phyloP scores from a whole-genome alignment of 2,113 vertebrate species.

The Uria lomvia region DNA sequence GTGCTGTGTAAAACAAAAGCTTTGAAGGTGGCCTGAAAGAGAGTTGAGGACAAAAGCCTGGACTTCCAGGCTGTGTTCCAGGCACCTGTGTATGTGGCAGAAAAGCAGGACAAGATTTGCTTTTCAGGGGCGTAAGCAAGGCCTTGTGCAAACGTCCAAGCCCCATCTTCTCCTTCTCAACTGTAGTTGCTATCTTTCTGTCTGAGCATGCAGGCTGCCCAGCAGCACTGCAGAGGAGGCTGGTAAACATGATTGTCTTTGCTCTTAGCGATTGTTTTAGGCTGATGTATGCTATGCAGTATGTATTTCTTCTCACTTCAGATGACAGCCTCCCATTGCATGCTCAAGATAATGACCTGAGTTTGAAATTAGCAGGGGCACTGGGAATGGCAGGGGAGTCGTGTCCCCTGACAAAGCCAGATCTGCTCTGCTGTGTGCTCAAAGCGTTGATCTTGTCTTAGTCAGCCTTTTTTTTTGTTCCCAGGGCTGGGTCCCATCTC shows the following conservation, averaged over 20 bases:
- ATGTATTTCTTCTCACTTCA: not conserved
- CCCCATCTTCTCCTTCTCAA: not conserved
- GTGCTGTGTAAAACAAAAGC: conserved; percentile 28
- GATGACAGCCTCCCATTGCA: rapidly evolving
- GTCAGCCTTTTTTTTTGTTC: not conserved
- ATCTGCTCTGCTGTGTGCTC: not conserved
- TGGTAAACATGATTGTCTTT: not conserved
- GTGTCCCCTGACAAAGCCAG: not conserved
- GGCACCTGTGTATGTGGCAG: not conserved
- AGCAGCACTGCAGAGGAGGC: not conserved
- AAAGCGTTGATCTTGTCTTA: not conserved
- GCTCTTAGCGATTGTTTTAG: not conserved
- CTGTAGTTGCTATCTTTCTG: not conserved
- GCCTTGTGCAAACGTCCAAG: not conserved
- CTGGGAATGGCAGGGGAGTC: not conserved
- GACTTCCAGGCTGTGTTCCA: conserved; percentile 16
- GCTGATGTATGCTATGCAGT: not conserved
- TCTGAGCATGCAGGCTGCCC: not conserved
- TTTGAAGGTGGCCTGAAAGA: conserved; percentile 20
- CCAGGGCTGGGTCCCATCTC: not conserved
- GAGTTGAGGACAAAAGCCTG: conserved; percentile 7
- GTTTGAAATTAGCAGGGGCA: not conserved
- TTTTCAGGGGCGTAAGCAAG: not conserved
- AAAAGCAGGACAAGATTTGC: conserved; percentile 8
- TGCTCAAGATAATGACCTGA: not conserved